Percentiles rank a stretch among this genome's conserved stretches.
phyloP scores from a whole-genome alignment of 1,140 invertebrate genomes.

The Euborellia annulipes region DNA sequence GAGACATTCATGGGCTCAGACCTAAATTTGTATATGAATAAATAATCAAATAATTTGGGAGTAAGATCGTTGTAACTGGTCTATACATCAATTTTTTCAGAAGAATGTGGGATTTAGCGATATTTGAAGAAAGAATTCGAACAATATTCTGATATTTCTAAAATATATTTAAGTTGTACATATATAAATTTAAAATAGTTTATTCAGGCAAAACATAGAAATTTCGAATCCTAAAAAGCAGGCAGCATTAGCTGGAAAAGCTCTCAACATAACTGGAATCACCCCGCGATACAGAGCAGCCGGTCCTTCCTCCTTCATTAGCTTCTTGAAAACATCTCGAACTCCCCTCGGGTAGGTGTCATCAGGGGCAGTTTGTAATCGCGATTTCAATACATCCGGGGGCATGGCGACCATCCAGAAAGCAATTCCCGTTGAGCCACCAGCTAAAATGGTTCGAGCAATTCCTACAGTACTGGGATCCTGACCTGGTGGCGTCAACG shows the following conservation, averaged over 20 bases:
- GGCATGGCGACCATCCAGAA: conserved; percentile 53
- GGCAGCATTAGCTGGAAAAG: conserved; percentile 89
- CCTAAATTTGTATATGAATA: too few relatives aligned
- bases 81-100: too few relatives aligned
- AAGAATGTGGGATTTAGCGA: too few relatives aligned
- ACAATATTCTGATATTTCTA: too few relatives aligned
- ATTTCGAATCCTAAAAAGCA: conserved; percentile 78
- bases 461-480: conserved; percentile 29
- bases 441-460: conserved; percentile 40
- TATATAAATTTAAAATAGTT: too few relatives aligned
- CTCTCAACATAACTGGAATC: conserved; percentile 72
- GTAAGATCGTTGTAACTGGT: too few relatives aligned
- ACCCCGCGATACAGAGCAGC: conserved; percentile 67
- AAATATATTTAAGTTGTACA: too few relatives aligned
- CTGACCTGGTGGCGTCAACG: conserved; percentile 32
- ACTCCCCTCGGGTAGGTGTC: conserved; percentile 80
- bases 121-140: too few relatives aligned
- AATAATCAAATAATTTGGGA: too few relatives aligned
- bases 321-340: conserved; percentile 60
- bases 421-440: conserved; percentile 48
- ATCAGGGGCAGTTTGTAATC: conserved; percentile 64
- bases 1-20: too few relatives aligned
- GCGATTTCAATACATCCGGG: conserved; percentile 52
- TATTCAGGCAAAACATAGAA: conserved; percentile 37
- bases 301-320: conserved; percentile 68